Conservation (phyloP, 2,888 invertebrate species). For the Ischnura elegans region DNA sequence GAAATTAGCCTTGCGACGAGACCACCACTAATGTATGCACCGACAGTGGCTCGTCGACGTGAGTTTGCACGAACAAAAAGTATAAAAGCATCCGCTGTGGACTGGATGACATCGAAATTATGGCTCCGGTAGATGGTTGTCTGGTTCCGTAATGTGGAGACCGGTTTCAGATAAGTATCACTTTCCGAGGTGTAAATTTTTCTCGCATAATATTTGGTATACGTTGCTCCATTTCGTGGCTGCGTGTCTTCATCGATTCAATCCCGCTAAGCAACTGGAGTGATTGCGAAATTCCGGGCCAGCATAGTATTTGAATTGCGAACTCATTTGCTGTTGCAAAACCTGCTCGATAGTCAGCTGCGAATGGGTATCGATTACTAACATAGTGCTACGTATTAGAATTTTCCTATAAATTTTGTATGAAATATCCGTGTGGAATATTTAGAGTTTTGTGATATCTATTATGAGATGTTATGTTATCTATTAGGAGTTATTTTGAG, state of each 20-base stretch:
- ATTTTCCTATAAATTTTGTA: too few relatives aligned
- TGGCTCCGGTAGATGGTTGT: background rate
- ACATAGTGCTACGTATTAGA: too few relatives aligned
- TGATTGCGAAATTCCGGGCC: too few relatives aligned
- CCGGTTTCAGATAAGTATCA: conserved; percentile 55
- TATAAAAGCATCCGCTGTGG: background rate
- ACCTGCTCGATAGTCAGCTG: too few relatives aligned
- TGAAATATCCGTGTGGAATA: too few relatives aligned
- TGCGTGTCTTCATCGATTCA: background rate
- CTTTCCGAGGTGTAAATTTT: conserved; percentile 27
- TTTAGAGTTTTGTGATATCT: too few relatives aligned
- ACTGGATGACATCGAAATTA: background rate
- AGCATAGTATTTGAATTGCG: too few relatives aligned
- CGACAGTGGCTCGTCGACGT: background rate
- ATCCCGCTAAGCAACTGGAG: background rate
- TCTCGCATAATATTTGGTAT: conserved; percentile 34
- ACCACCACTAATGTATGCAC: background rate
- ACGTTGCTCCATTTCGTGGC: background rate
- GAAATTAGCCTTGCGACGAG: background rate
- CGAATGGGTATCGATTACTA: too few relatives aligned
- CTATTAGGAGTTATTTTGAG: too few relatives aligned
- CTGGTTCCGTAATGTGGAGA: background rate
- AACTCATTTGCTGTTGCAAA: too few relatives aligned
- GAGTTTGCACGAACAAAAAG: background rate
- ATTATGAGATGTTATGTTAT: too few relatives aligned